Evolutionary conservation across 64 coral and sea anemone genomes (phyloP).

Genomic region (Platygyra sinensis): DNA sequence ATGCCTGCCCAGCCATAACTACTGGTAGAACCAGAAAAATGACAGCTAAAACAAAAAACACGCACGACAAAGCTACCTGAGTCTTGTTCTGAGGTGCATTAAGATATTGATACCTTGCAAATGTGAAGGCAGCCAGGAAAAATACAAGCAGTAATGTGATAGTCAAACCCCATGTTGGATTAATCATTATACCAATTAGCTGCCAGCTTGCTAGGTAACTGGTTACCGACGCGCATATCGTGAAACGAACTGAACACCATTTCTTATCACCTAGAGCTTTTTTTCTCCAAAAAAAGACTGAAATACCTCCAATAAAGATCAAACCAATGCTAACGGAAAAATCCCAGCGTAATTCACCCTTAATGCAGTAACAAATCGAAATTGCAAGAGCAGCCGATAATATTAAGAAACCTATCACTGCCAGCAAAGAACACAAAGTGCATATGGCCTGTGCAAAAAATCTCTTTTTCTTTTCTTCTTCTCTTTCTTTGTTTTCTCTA

Average conservation of each 20-base stretch:
- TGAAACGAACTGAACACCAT: not conserved
- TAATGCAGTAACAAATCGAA: not conserved
- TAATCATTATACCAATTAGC: slow-evolving; percentile 11
- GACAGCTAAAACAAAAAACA: not conserved
- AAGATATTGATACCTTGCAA: not conserved
- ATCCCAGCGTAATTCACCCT: not conserved
- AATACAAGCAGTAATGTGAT: not conserved
- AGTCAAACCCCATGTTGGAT: slow-evolving; percentile 1
- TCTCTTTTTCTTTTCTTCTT: not conserved
- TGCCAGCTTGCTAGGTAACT: not conserved
- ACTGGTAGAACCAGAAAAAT: not conserved
- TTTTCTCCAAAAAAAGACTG: not conserved
- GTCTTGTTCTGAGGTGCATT: not conserved
- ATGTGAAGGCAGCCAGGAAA: not conserved
- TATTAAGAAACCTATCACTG: not conserved
- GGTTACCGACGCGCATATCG: not conserved
- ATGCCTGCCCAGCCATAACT: not conserved
- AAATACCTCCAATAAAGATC: too few species aligned
- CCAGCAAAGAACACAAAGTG: not conserved
- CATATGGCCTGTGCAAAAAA: not conserved
- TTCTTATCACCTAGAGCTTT: not conserved
- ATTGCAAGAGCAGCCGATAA: not conserved
- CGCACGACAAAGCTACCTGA: not conserved
- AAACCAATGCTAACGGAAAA: not conserved
- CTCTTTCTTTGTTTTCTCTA: not conserved